Conservation (phyloP, 30 jellyfish, hydroid and myxozoan species). For the Hydractinia symbiolongicarpus region DNA sequence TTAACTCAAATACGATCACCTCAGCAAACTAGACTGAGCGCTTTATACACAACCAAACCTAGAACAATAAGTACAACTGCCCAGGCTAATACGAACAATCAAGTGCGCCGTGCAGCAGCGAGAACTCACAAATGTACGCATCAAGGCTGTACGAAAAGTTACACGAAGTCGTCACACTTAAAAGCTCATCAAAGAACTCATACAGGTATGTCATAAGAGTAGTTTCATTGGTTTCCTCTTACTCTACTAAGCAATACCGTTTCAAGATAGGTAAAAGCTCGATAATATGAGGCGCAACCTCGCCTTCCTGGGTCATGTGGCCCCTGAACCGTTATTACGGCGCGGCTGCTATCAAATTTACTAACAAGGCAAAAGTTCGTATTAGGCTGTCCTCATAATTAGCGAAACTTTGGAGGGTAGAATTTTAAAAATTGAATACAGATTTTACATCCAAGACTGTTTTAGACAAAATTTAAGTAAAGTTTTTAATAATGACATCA, state of each 20-base stretch:
- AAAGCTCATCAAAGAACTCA: slow-evolving; percentile 96
- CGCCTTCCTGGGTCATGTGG: too few relatives aligned
- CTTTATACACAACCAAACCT: slow-evolving; percentile 31
- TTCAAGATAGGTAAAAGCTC: too few relatives aligned
- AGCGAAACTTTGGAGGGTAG: too few relatives aligned
- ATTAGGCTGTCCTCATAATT: too few relatives aligned
- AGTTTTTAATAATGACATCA: too few relatives aligned
- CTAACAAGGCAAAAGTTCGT: too few relatives aligned
- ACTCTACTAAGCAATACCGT: background rate
- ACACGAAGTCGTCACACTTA: slow-evolving; percentile 93
- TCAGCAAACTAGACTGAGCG: slow-evolving; percentile 16
- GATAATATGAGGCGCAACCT: too few relatives aligned
- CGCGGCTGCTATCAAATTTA: too few relatives aligned
- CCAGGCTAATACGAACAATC: slow-evolving; percentile 17
- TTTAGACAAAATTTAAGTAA: too few relatives aligned
- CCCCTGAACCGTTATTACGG: too few relatives aligned
- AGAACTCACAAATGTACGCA: slow-evolving; percentile 89
- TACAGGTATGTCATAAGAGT: slow-evolving; percentile 68
- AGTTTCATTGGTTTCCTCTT: background rate
- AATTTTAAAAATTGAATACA: too few relatives aligned
- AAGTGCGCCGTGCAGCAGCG: slow-evolving; percentile 64
- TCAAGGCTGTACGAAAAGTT: slow-evolving; percentile 92
- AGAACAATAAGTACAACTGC: slow-evolving; percentile 29
- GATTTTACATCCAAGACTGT: too few relatives aligned
- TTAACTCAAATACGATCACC: slow-evolving; percentile 20